Percentiles rank a stretch among this genome's conserved stretches.
Evolutionary conservation across 2,113 vertebrate species (phyloP).

Genomic region (Embiotoca jacksoni): DNA sequence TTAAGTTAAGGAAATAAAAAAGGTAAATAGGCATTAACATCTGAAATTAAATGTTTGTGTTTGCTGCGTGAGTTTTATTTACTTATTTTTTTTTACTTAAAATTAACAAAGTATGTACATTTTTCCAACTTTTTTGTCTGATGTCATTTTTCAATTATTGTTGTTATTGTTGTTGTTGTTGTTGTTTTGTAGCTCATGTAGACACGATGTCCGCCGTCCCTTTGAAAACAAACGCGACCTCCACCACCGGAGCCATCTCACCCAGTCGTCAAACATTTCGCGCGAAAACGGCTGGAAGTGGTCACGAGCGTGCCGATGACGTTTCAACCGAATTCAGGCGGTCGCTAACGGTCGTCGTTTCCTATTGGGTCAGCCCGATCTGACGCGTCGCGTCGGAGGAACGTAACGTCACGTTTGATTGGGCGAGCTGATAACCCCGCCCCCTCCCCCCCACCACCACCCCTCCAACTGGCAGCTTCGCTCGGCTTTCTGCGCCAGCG

Average conservation of each 20-base stretch:
- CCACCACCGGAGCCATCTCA: not conserved
- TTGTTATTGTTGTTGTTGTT: too few relatives aligned
- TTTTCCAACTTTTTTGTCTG: too few relatives aligned
- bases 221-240: too few relatives aligned
- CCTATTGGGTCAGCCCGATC: constrained; percentile 59
- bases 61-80: too few relatives aligned
- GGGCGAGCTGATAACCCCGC: constrained; percentile 54
- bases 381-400: constrained; percentile 10
- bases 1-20: not conserved
- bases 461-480: constrained; percentile 23
- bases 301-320: constrained; percentile 64
- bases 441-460: constrained; percentile 40
- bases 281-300: constrained; percentile 79
- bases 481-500: constrained; percentile 79
- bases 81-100: too few relatives aligned
- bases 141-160: too few relatives aligned
- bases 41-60: not conserved
- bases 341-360: constrained; percentile 5
- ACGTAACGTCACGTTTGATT: constrained; percentile 56
- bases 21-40: not conserved
- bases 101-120: too few relatives aligned
- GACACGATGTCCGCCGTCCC: too few relatives aligned
- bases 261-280: constrained; percentile 67
- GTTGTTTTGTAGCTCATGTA: too few relatives aligned
- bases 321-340: constrained; percentile 45